A percentile compares a stretch with the other conserved stretches of the same genome.
phyloP scores from a whole-genome alignment of 2,888 invertebrate genomes.

The Megalurothrips usitatus region DNA sequence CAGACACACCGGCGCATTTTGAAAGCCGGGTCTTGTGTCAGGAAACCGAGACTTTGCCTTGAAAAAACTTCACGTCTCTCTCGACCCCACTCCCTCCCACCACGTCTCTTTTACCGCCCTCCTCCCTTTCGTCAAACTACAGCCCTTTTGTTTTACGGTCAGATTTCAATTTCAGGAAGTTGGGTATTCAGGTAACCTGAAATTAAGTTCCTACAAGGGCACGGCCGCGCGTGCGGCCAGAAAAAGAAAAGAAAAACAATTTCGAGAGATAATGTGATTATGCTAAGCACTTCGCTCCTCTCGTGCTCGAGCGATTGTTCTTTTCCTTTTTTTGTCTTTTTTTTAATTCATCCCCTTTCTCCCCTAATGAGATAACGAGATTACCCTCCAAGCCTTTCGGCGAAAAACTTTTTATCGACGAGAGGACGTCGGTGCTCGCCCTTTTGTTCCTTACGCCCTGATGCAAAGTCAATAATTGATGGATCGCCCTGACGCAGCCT shows the following conservation, averaged over 20 bases:
- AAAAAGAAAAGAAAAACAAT: not conserved
- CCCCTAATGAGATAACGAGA: slow-evolving; percentile 1
- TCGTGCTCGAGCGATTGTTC: not conserved
- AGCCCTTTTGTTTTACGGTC: too few species aligned
- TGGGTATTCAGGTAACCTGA: not conserved
- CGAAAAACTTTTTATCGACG: not conserved
- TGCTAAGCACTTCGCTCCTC: slow-evolving; percentile 15
- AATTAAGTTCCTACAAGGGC: not conserved
- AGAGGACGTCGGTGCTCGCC: not conserved
- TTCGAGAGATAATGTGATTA: slow-evolving; percentile 10
- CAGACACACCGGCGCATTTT: too few species aligned
- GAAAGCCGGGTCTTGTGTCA: too few species aligned
- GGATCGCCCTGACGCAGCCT: not conserved
- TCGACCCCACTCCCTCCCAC: too few species aligned
- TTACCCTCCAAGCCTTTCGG: not conserved
- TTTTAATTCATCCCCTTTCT: not conserved
- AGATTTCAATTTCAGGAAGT: too few species aligned
- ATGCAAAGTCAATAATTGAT: slow-evolving; percentile 17
- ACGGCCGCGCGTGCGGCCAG: not conserved
- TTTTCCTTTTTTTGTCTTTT: not conserved
- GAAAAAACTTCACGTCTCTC: too few species aligned
- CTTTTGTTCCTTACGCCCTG: not conserved
- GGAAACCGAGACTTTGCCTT: too few species aligned
- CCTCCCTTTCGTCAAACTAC: too few species aligned
- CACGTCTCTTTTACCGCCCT: too few species aligned